phyloP scores from a whole-genome alignment of 2,797 vertebrate genomes.

The Hoplostethus mediterraneus region DNA sequence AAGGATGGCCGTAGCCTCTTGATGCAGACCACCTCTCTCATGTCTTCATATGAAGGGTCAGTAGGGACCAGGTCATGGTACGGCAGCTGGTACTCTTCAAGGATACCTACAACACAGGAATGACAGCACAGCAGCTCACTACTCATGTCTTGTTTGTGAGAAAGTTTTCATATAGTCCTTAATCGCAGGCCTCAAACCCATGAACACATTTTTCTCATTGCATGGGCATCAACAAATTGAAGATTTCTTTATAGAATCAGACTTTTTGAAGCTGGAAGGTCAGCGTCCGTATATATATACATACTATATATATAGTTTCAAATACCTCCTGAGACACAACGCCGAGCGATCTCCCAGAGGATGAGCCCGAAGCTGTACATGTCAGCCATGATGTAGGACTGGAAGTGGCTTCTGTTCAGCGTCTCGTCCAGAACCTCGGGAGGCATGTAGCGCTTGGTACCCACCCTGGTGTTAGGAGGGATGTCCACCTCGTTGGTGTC shows the following conservation, averaged over 20 bases:
- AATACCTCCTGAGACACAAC: constrained; percentile 95
- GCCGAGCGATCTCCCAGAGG: constrained; percentile 95
- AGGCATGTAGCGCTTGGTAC: constrained; percentile 98
- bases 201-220: too few relatives aligned
- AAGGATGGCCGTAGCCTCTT: constrained; percentile 94
- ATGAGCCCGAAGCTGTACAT: constrained; percentile 99
- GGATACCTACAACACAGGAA: constrained; percentile 85
- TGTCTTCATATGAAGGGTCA: constrained; percentile 97
- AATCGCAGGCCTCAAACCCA: too few relatives aligned
- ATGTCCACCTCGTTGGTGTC: constrained; percentile 98
- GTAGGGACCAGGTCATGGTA: constrained; percentile 94
- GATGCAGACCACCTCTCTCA: constrained; percentile 96
- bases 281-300: not conserved
- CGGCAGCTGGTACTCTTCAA: constrained; percentile 96
- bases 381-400: constrained; percentile 98
- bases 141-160: not conserved
- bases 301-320: not conserved
- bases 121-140: not conserved
- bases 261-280: too few relatives aligned
- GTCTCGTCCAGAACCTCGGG: constrained; percentile 97
- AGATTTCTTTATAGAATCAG: too few relatives aligned
- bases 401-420: constrained; percentile 94
- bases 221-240: too few relatives aligned
- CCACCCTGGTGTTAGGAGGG: constrained; percentile 94
- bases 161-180: not conserved